phyloP scores from a whole-genome alignment of 2,113 vertebrate genomes.

The Desmodus rotundus region DNA sequence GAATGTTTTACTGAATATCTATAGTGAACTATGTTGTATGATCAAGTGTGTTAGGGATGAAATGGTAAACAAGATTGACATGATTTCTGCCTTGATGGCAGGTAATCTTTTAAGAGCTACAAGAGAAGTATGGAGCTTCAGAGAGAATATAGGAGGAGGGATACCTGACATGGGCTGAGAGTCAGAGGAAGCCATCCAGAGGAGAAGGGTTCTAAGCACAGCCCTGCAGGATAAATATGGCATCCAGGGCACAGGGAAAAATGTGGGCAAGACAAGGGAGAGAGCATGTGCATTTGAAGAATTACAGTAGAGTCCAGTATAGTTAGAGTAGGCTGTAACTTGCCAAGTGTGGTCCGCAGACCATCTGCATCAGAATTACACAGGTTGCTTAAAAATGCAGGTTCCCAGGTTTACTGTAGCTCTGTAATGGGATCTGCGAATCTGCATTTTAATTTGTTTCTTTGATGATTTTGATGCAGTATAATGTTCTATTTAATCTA shows the following conservation, averaged over 20 bases:
- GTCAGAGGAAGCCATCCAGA: background rate
- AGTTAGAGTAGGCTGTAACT: background rate
- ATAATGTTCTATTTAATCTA: background rate
- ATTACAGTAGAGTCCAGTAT: background rate
- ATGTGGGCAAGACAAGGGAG: background rate
- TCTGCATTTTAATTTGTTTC: conserved; percentile 9
- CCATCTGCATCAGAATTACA: background rate
- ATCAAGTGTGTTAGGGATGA: background rate
- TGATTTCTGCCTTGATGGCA: background rate
- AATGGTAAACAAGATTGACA: background rate
- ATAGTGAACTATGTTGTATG: background rate
- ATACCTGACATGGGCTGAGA: background rate
- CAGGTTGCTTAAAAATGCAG: background rate
- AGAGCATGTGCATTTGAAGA: background rate
- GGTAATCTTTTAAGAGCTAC: background rate
- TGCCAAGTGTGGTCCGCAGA: background rate
- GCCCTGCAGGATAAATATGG: background rate
- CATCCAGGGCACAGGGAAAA: background rate
- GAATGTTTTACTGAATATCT: background rate
- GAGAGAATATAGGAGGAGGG: background rate
- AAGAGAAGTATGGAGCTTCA: background rate
- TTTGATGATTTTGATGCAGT: conserved; percentile 13
- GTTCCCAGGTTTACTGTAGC: background rate
- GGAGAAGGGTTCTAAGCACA: background rate
- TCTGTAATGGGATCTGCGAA: background rate